Base-by-base conservation (phyloP, 2,113 vertebrate species). In the Anser cygnoides region DNA sequence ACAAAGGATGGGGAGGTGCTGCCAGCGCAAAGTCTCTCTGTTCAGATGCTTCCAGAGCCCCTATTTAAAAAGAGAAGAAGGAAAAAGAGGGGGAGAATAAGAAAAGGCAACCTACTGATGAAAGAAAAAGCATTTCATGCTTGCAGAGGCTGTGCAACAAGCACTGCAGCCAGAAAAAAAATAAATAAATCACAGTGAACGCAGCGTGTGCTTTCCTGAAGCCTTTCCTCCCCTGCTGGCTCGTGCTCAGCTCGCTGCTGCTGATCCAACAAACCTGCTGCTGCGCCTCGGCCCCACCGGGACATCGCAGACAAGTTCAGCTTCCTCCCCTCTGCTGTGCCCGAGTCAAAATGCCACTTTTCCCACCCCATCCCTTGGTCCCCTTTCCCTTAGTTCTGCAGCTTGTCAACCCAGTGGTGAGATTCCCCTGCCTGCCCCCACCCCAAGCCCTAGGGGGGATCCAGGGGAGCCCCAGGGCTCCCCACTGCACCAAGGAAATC, bases 391-490 rank as follows among this genome's bases (percentile, higher is more conserved):
- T 84, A 52, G 44, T 91, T 89, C 94, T 87, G 22, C 59, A 92
- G 63, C 68, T 83, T 93, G 65, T 95, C 68, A 93, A 66, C 92
- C 90, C 92, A 79, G 95, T 96, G 92, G 95, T 78, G 16, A 88
- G 77, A 94, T 96, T 95, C 50, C 96, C 44, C 82, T 55, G 35
- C 68, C 94, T 72, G 74, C 59, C 54, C 55, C 15, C 9, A 44
- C 26, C 35, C 23, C 5, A 13, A 79, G 44, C 58, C 75, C 68
- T 72, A 57, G 46, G 46, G 46, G 46, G 20, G 46, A 44, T 43
- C 43, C 43, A 44, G 43, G 43, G 44, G 17, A 44, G 44, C 44
- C 44, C 17, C 85, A 87, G 67, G 71, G 55, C 55, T 95, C 63
- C 44, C 26, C 21, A 4, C 35, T 66, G 84, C n/a, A 55, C 57